Percentiles rank a stretch among this genome's conserved stretches.
Conservation (phyloP, 2,797 vertebrate genomes). For the Gymnodraco acuticeps region DNA sequence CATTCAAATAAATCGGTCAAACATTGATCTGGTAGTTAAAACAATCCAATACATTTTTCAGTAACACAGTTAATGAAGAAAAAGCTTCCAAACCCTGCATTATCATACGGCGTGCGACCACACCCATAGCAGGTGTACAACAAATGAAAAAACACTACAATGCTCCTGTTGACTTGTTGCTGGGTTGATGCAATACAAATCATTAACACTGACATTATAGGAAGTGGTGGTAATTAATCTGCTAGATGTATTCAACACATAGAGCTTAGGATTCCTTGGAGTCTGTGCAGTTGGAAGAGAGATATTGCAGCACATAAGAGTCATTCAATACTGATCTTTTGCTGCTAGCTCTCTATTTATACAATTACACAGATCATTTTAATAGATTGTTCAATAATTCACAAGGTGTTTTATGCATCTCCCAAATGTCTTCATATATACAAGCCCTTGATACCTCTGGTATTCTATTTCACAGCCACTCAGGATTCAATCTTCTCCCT, state of each 20-base stretch:
- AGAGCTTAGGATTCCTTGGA: constrained; percentile 13
- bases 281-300: constrained; percentile 25
- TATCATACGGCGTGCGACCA: no score
- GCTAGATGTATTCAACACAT: constrained; percentile 26
- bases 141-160: no score
- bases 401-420: constrained; percentile 24
- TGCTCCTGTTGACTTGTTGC: no score
- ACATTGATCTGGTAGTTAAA: no score
- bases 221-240: constrained; percentile 26
- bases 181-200: constrained; percentile 40
- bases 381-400: constrained; percentile 66
- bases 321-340: constrained; percentile 4
- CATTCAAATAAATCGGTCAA: no score
- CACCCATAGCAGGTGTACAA: no score
- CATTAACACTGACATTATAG: constrained; percentile 27
- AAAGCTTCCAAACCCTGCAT: no score
- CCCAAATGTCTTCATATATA: constrained; percentile 27
- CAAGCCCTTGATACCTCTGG: constrained; percentile 16
- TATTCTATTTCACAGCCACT: constrained; percentile 35
- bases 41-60: no score
- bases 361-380: constrained; percentile 45
- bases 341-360: constrained; percentile 49
- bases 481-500: constrained; percentile 43
- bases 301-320: constrained; percentile 44
- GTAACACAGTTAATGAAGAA: no score